Evolutionary conservation across 2,888 invertebrate species (phyloP).

Genomic region (Fragum sueziense): DNA sequence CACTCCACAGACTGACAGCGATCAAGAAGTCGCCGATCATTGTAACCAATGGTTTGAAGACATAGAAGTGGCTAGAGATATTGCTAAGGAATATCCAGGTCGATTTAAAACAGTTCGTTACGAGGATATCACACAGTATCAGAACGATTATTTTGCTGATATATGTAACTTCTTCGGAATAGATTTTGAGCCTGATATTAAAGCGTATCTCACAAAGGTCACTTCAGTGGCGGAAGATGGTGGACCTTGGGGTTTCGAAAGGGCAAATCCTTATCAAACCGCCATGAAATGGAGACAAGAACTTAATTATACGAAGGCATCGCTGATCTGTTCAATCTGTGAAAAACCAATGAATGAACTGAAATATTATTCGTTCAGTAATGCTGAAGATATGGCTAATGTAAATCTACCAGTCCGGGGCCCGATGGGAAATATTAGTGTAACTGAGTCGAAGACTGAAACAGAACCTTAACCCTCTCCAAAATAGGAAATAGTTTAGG

Average conservation of each 20-base stretch:
- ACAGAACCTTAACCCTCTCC: no score
- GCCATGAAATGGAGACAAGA: slow-evolving; percentile 13
- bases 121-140: slow-evolving; percentile 8
- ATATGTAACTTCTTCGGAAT: slow-evolving; percentile 5
- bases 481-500: no score
- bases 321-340: slow-evolving; percentile 6
- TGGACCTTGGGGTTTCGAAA: slow-evolving; percentile 4
- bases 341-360: slow-evolving; percentile 7
- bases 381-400: slow-evolving; percentile 7
- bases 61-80: background rate
- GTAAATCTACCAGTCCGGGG: background rate
- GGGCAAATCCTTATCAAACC: background rate
- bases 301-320: background rate
- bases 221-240: background rate
- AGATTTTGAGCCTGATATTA: slow-evolving; percentile 4
- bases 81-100: slow-evolving; percentile 1
- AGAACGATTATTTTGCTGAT: background rate
- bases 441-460: background rate
- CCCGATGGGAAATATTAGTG: background rate
- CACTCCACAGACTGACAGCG: slow-evolving; percentile 8
- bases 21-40: slow-evolving; percentile 6
- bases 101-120: background rate
- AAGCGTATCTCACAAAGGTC: background rate
- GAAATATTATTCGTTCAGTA: slow-evolving; percentile 1
- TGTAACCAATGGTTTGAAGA: slow-evolving; percentile 15